Evolutionary conservation across 2,888 invertebrate species (phyloP), one percentile per base, ranked within the genome.

Genomic region (Troides helena): DNA sequence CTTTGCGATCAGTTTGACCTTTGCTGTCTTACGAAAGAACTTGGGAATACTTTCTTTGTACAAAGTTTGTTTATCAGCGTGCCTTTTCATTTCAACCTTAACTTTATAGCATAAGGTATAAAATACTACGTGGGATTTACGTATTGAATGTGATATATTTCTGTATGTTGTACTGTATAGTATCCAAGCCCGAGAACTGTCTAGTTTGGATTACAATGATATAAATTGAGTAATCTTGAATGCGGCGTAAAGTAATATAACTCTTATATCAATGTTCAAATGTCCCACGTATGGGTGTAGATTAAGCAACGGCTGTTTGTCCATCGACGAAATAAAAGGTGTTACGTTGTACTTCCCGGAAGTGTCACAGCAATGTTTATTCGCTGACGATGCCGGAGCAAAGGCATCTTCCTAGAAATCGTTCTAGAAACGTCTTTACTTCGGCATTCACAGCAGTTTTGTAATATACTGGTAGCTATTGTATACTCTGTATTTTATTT

Each of bases 181-280:
- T 53, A 68, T 63, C 36, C 62, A 21, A 57, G 64, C 43, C 21
- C 65, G 61, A 65, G 46, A 62, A 57, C 57, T 66, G 65, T 62
- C 65, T 65, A 58, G 65, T 65, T 62, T 65, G 62, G 69, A 69
- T 69, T 69, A 65, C 65, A 66, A 50, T 66, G 58, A 62, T 58
- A 58, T 68, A 68, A 68, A 68, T 61, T 68, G 71, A 68, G 68
- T 68, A 65, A 65, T 71, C 57, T 21, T 68, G n/a, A 36, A 67
- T 23, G 60, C 50, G 18, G 17, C 17, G 36, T 62, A 50, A 71
- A 30, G 59, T 62, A 68, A 65, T 65, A 61, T 65, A 57, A 66
- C 17, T 36, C 58, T 62, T 62, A 23, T 17, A 1, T 12, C 17
- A 61, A 14, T 8, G 12, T 46, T 12, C 14, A 14, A 46, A 46